Evolutionary conservation across 2,113 vertebrate genomes (phyloP).

Genomic region (Diadophis punctatus): DNA sequence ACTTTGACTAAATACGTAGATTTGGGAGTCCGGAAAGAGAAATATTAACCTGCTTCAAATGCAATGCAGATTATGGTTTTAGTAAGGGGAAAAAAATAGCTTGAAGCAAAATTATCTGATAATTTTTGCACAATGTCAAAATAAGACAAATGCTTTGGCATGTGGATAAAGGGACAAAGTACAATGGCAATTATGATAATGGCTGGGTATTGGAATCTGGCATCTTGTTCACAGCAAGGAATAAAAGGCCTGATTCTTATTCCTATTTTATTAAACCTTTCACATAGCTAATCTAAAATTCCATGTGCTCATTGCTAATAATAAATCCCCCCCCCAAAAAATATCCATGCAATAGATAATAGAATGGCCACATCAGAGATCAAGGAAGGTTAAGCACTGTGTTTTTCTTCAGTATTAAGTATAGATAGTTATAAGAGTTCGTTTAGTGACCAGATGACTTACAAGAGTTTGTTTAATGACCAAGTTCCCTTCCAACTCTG

Average conservation of each 20-base stretch:
- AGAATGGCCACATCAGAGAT: conserved; percentile 47
- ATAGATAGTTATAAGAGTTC: background rate
- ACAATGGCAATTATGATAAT: conserved; percentile 46
- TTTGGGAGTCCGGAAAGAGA: background rate
- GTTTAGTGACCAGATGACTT: too few relatives aligned
- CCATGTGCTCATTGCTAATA: conserved; percentile 39
- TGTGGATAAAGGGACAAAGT: background rate
- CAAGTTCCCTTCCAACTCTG: too few relatives aligned
- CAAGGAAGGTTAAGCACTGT: conserved; percentile 57
- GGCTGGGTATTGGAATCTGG: conserved; percentile 39
- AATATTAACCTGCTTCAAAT: background rate
- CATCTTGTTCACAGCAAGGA: conserved; percentile 51
- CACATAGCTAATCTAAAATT: conserved; percentile 8
- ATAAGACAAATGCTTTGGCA: conserved; percentile 1
- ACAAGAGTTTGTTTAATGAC: too few relatives aligned
- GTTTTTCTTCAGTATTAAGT: conserved; percentile 59
- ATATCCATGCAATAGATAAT: background rate
- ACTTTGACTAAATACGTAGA: background rate
- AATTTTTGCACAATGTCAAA: accelerated
- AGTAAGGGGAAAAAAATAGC: background rate
- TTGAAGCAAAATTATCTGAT: background rate
- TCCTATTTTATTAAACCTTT: conserved; percentile 59
- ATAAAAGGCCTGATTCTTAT: conserved; percentile 48
- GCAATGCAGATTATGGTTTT: background rate
- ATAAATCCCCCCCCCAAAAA: background rate